Conservation (phyloP, 2,888 invertebrate species). For the Diarsia rubi region DNA sequence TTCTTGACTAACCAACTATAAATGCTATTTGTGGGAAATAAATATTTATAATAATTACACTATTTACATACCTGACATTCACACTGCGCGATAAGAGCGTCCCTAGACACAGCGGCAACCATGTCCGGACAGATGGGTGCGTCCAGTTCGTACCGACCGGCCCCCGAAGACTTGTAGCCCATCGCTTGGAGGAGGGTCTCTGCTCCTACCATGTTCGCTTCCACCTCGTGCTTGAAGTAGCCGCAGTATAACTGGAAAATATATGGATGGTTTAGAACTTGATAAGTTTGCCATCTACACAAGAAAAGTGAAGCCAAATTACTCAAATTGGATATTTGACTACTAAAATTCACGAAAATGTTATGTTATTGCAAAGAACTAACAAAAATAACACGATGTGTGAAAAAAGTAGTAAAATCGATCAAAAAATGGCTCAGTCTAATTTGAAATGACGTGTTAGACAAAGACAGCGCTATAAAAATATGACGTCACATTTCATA, state of each 20-base stretch:
- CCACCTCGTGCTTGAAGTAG: constrained; percentile 96
- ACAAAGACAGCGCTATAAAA: too few relatives aligned
- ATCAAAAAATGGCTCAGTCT: too few relatives aligned
- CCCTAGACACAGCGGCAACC: constrained; percentile 94
- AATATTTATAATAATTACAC: neutral
- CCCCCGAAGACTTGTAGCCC: constrained; percentile 93
- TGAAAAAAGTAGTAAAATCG: too few relatives aligned
- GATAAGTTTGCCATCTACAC: too few relatives aligned
- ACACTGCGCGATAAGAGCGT: constrained; percentile 96
- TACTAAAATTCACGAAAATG: too few relatives aligned
- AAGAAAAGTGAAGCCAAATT: too few relatives aligned
- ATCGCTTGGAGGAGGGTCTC: constrained; percentile 95
- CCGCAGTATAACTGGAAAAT: constrained; percentile 94
- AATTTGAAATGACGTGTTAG: too few relatives aligned
- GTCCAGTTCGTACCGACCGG: constrained; percentile 91
- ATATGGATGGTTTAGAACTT: neutral
- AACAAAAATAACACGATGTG: too few relatives aligned
- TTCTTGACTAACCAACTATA: neutral
- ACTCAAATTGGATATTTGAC: too few relatives aligned
- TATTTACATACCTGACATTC: constrained; percentile 94
- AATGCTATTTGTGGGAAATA: neutral
- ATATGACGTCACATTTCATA: too few relatives aligned
- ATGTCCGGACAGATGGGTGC: constrained; percentile 96
- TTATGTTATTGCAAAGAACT: too few relatives aligned
- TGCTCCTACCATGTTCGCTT: constrained; percentile 94